Conservation (phyloP, 2,113 vertebrate genomes). For the Tupaia chinensis region DNA sequence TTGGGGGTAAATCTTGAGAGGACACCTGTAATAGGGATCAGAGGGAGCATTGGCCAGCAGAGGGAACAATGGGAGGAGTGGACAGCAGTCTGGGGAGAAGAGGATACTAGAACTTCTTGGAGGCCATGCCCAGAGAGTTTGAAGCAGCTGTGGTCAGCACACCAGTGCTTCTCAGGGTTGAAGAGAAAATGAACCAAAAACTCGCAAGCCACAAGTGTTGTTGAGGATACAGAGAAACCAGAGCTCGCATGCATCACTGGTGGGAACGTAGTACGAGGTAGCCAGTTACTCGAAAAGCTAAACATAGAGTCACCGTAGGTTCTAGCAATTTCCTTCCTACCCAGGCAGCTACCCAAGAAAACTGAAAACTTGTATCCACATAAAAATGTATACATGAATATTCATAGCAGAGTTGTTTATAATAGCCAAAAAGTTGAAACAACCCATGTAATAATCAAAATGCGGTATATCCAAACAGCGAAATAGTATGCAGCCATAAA, state of each 20-base stretch:
- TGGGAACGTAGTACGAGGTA: not conserved
- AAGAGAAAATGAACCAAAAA: not conserved
- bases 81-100: not conserved
- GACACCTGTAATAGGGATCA: not conserved
- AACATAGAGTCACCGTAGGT: not conserved
- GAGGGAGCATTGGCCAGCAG: not conserved
- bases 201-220: not conserved
- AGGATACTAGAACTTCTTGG: not conserved
- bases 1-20: not conserved
- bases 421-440: not conserved
- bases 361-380: not conserved
- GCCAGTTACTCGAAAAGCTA: not conserved
- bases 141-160: not conserved
- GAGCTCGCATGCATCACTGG: not conserved
- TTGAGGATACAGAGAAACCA: not conserved
- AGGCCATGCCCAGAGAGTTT: not conserved
- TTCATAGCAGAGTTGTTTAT: not conserved
- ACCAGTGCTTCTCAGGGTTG: not conserved
- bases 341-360: not conserved
- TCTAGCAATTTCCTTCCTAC: not conserved
- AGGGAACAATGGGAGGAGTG: not conserved
- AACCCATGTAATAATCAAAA: not conserved
- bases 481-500: not conserved
- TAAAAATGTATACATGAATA: accelerated
- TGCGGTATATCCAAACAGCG: too few species aligned